Evolutionary conservation across 37 sponge, comb jelly and placozoan genomes (phyloP).

Genomic region (Ianthella basta): DNA sequence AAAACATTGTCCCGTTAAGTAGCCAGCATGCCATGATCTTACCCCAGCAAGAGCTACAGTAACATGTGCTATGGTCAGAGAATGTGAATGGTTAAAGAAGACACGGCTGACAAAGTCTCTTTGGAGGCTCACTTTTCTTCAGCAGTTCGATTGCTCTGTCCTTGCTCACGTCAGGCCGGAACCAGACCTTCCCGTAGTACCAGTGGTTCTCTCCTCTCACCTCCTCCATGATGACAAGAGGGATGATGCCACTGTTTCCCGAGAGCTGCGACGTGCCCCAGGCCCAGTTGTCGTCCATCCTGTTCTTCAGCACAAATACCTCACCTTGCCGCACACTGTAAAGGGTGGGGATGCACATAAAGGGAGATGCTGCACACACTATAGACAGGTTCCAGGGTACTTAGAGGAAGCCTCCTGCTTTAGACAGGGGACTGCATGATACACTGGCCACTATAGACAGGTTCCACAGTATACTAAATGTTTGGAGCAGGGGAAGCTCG

Average conservation of each 20-base stretch:
- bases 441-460: too few species aligned
- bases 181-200: constrained; percentile 82
- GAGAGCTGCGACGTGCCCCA: constrained; percentile 81
- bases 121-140: constrained; percentile 48
- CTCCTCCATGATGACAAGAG: constrained; percentile 82
- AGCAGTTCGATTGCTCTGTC: constrained; percentile 69
- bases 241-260: constrained; percentile 77
- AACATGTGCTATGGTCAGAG: too few species aligned
- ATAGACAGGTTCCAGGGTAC: too few species aligned
- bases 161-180: constrained; percentile 50
- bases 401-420: too few species aligned
- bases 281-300: constrained; percentile 81
- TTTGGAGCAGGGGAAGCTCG: too few species aligned
- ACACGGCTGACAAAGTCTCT: too few species aligned
- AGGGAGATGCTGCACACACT: not conserved
- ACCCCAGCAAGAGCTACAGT: too few species aligned
- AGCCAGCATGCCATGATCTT: too few species aligned
- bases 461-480: too few species aligned
- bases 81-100: too few species aligned
- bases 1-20: too few species aligned
- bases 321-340: constrained; percentile 66
- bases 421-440: too few species aligned
- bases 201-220: constrained; percentile 64
- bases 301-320: constrained; percentile 73
- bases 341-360: not conserved